Conservation (phyloP, 2,888 invertebrate genomes). For the Epinotia demarniana region DNA sequence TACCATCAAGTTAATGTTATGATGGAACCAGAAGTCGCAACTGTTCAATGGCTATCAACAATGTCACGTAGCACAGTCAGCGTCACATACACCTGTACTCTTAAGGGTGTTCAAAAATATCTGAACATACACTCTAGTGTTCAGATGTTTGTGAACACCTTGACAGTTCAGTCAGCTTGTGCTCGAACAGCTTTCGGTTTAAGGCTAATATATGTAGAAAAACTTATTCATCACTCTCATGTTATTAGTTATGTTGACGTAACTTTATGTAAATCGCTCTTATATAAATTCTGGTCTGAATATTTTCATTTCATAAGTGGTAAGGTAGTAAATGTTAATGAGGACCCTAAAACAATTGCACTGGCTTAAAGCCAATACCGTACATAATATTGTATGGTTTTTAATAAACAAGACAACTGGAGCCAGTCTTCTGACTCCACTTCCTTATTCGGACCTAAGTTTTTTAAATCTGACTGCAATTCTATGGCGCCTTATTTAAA, state of each 20-base stretch:
- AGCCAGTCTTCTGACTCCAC: conserved; percentile 1
- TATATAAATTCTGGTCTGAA: conserved; percentile 13
- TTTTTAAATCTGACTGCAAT: too few species aligned
- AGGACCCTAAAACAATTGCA: conserved; percentile 16
- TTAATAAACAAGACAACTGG: conserved; percentile 26
- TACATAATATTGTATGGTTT: conserved; percentile 6
- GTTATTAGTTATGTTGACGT: not conserved
- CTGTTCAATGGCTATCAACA: too few species aligned
- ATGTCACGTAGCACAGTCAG: too few species aligned
- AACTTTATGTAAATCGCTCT: not conserved
- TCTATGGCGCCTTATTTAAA: not conserved
- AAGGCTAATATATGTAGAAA: not conserved
- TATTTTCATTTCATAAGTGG: conserved; percentile 29
- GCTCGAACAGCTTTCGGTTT: not conserved
- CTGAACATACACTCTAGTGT: too few species aligned
- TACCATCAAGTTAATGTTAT: too few species aligned
- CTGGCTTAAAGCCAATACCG: conserved; percentile 28
- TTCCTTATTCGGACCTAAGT: not conserved
- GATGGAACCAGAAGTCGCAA: too few species aligned
- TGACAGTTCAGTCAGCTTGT: too few species aligned
- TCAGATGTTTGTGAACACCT: too few species aligned
- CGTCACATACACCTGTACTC: too few species aligned
- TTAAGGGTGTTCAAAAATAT: not conserved
- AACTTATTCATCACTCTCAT: not conserved
- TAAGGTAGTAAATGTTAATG: conserved; percentile 21